Evolutionary conservation across 2,888 invertebrate species (phyloP).

Genomic region (Ophraella communa): DNA sequence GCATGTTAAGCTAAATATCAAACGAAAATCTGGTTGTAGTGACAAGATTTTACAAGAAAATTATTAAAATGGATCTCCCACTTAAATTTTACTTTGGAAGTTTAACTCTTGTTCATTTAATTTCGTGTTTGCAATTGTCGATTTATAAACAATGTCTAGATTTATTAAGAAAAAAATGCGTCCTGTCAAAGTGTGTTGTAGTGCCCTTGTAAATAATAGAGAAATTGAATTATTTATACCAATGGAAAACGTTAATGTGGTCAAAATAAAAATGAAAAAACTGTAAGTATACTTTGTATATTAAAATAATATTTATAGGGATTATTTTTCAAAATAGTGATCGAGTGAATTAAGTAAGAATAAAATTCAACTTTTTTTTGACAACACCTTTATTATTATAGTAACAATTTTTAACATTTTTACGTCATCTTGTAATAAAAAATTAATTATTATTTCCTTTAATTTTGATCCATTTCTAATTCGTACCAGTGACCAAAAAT

Average conservation of each 20-base stretch:
- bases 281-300: constrained; percentile 34
- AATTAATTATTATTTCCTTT: too few species aligned
- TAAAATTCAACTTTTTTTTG: too few species aligned
- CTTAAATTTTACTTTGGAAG: constrained; percentile 22
- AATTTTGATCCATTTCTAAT: too few species aligned
- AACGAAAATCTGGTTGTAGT: constrained; percentile 17
- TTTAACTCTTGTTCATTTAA: constrained; percentile 21
- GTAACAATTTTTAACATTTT: too few species aligned
- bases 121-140: constrained; percentile 29
- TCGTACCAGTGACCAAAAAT: too few species aligned
- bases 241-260: constrained; percentile 27
- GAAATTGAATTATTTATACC: constrained; percentile 39
- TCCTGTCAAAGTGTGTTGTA: constrained; percentile 39
- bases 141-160: constrained; percentile 38
- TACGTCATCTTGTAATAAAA: too few species aligned
- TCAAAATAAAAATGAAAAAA: constrained; percentile 40
- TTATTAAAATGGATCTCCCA: constrained; percentile 36
- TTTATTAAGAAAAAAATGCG: constrained; percentile 36
- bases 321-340: too few species aligned
- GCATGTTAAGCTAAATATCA: constrained; percentile 27
- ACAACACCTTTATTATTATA: too few species aligned
- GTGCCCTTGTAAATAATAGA: constrained; percentile 36
- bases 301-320: too few species aligned
- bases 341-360: too few species aligned
- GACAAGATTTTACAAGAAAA: constrained; percentile 37